Conservation (phyloP, 2,113 vertebrate species). For the Seriola quinqueradiata region DNA sequence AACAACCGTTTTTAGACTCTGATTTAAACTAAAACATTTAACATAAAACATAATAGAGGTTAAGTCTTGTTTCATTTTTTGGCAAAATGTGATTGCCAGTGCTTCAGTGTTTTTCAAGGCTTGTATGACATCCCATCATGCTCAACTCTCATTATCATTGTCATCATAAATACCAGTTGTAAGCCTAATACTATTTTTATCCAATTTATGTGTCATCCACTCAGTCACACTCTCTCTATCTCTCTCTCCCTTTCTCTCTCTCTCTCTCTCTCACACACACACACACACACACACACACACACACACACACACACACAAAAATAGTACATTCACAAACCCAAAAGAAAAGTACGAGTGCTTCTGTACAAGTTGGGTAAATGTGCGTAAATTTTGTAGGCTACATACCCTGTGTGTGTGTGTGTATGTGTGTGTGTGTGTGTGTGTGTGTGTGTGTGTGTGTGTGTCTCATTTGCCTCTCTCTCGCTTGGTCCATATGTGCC, state of each 20-base stretch:
- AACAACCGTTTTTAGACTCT: background rate
- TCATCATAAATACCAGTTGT: constrained; percentile 55
- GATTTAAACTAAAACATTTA: background rate
- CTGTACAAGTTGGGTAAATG: background rate
- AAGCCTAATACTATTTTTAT: constrained; percentile 58
- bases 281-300: constrained; percentile 9
- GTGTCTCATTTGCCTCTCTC: constrained; percentile 46
- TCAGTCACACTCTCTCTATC: constrained; percentile 4
- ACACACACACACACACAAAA: background rate
- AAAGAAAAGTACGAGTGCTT: constrained; percentile 5
- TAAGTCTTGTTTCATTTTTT: constrained; percentile 1
- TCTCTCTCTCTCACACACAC: background rate
- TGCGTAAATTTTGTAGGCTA: background rate
- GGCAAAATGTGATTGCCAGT: constrained; percentile 27
- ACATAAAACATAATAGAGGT: background rate
- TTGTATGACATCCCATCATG: constrained; percentile 47
- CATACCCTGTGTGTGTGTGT: background rate
- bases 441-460: constrained; percentile 12
- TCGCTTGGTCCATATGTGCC: constrained; percentile 55
- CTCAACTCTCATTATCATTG: constrained; percentile 52
- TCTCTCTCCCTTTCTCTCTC: too few species aligned
- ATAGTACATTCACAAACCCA: background rate
- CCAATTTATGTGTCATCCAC: constrained; percentile 57
- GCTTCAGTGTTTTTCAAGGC: constrained; percentile 16
- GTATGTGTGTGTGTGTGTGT: constrained; percentile 1